Percentiles rank a stretch among this genome's conserved stretches.
Evolutionary conservation across 1,140 invertebrate species (phyloP).

Genomic region (Pogonomyrmex barbatus): DNA sequence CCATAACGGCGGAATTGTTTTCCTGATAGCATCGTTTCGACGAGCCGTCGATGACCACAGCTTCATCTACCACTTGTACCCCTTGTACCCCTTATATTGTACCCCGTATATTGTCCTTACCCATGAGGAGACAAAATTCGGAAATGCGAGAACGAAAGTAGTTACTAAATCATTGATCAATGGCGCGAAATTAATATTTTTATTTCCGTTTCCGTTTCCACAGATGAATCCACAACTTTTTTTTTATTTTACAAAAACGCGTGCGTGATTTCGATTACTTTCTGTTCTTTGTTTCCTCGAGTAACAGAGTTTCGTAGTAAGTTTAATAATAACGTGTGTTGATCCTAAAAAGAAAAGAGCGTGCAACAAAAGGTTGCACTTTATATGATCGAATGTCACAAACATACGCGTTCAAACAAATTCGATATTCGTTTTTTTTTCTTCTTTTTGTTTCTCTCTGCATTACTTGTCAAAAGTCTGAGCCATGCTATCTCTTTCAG

Average conservation of each 20-base stretch:
- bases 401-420: slow-evolving; percentile 3
- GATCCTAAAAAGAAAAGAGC: neutral
- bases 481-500: too few relatives aligned
- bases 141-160: neutral
- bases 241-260: neutral
- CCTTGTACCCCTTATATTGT: neutral
- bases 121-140: neutral
- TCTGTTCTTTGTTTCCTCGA: neutral
- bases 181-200: neutral
- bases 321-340: neutral
- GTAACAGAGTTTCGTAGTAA: neutral
- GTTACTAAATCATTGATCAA: slow-evolving; percentile 11
- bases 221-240: neutral
- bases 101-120: neutral
- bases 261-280: slow-evolving; percentile 25
- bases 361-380: slow-evolving; percentile 21
- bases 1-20: slow-evolving; percentile 26
- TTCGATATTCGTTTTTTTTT: neutral
- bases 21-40: slow-evolving; percentile 23
- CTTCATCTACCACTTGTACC: neutral
- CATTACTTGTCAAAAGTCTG: too few relatives aligned
- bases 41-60: neutral
- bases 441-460: too few relatives aligned
- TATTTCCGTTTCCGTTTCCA: neutral
- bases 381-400: slow-evolving; percentile 9